phyloP scores from a whole-genome alignment of 2,888 invertebrate genomes.

The Aleiodes alternator region DNA sequence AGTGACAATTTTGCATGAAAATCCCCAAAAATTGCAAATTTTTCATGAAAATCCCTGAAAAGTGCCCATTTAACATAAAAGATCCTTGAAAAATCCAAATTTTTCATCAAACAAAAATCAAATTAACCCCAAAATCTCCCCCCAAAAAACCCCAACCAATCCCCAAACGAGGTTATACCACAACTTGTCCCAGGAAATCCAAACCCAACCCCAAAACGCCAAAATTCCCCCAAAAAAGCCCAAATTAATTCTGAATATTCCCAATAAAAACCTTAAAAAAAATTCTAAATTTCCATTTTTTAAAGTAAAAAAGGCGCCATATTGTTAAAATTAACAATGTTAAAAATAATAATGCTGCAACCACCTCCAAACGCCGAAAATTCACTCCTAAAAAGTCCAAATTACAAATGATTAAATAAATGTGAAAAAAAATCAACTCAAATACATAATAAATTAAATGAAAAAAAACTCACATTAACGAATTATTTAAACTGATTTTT shows the following conservation, averaged over 20 bases:
- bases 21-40: too few species aligned
- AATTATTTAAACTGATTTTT: neutral
- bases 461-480: neutral
- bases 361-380: neutral
- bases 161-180: neutral
- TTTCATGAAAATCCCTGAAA: too few species aligned
- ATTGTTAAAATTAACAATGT: conserved; percentile 18
- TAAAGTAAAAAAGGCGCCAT: neutral
- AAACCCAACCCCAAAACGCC: neutral
- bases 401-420: neutral
- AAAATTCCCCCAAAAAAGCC: neutral
- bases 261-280: neutral
- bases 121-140: conserved; percentile 8
- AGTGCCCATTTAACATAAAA: too few species aligned
- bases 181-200: neutral
- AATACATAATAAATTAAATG: neutral
- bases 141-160: neutral
- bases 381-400: neutral
- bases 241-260: neutral
- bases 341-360: conserved; percentile 2
- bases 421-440: neutral
- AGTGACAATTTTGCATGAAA: too few species aligned
- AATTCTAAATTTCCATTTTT: neutral
- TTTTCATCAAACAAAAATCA: neutral
- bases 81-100: too few species aligned